Evolutionary conservation across 2,797 vertebrate species (phyloP).

Genomic region (Phrynocephalus guinanensis): DNA sequence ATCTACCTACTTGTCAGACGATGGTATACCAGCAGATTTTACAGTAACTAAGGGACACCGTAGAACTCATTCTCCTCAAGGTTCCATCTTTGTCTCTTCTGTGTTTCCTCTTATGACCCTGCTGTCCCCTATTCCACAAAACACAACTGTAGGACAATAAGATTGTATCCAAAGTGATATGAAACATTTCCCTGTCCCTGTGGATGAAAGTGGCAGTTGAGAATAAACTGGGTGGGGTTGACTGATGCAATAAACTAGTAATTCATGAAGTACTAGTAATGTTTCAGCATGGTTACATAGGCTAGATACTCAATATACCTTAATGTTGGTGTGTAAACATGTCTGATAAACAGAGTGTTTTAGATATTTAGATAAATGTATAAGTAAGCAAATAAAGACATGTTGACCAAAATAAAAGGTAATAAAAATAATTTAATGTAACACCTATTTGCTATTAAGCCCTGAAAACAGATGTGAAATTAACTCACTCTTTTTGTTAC

Average conservation of each 20-base stretch:
- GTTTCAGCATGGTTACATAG: not conserved
- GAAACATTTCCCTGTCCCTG: not conserved
- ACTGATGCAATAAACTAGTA: slow-evolving; percentile 15
- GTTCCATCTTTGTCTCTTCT: not conserved
- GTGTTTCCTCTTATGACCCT: not conserved
- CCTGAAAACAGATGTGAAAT: not conserved
- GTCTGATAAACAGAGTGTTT: not conserved
- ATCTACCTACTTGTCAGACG: not conserved
- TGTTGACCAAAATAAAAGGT: not conserved
- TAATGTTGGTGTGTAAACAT: not conserved
- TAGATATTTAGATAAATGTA: not conserved
- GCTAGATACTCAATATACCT: not conserved
- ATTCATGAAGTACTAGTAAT: not conserved
- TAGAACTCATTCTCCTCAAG: not conserved
- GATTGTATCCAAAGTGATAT: not conserved
- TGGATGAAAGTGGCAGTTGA: not conserved
- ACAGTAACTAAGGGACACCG: not conserved
- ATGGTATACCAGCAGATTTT: not conserved
- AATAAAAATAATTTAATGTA: not conserved
- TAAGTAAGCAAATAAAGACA: not conserved
- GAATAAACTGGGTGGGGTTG: too few relatives aligned
- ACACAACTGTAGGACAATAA: too few relatives aligned
- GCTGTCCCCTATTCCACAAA: not conserved
- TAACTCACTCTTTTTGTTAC: not conserved
- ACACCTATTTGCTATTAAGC: not conserved